A percentile compares a stretch with the other conserved stretches of the same genome.
Conservation (phyloP, 2,797 vertebrate genomes). For the Chelon auratus region DNA sequence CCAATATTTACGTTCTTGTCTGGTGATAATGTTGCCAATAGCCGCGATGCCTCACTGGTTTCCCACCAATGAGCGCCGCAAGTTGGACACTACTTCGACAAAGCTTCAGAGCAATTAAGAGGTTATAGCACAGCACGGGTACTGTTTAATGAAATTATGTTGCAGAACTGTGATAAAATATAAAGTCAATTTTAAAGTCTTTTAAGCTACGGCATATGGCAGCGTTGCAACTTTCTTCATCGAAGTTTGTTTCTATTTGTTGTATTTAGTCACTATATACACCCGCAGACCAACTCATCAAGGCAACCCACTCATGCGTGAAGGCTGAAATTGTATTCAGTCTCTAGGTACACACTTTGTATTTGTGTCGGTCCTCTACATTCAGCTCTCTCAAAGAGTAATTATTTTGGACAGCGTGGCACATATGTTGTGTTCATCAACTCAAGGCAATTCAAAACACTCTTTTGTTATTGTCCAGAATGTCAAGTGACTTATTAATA, state of each 20-base stretch:
- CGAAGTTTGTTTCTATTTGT: conserved; percentile 6
- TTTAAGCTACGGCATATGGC: background rate
- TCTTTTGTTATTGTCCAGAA: background rate
- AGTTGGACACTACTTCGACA: background rate
- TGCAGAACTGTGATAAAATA: background rate
- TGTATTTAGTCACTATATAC: conserved; percentile 10
- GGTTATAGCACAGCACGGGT: background rate
- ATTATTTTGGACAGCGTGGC: conserved; percentile 12
- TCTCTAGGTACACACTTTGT: conserved; percentile 8
- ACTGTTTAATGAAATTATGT: background rate
- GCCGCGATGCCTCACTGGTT: conserved; percentile 1
- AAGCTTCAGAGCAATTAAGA: background rate
- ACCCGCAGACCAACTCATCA: conserved; percentile 32
- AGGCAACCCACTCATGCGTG: conserved; percentile 29
- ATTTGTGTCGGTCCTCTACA: conserved; percentile 18
- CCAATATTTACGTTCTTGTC: background rate
- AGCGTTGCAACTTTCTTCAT: conserved; percentile 2
- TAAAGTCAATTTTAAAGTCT: background rate
- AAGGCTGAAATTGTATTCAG: conserved; percentile 25
- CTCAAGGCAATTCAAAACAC: conserved; percentile 10
- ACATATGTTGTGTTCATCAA: conserved; percentile 20
- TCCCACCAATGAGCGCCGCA: background rate
- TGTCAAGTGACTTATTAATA: background rate
- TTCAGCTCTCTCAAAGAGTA: conserved; percentile 17
- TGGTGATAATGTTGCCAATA: background rate